Conservation (phyloP, 1,140 invertebrate genomes). For the Elymnias hypermnestra region DNA sequence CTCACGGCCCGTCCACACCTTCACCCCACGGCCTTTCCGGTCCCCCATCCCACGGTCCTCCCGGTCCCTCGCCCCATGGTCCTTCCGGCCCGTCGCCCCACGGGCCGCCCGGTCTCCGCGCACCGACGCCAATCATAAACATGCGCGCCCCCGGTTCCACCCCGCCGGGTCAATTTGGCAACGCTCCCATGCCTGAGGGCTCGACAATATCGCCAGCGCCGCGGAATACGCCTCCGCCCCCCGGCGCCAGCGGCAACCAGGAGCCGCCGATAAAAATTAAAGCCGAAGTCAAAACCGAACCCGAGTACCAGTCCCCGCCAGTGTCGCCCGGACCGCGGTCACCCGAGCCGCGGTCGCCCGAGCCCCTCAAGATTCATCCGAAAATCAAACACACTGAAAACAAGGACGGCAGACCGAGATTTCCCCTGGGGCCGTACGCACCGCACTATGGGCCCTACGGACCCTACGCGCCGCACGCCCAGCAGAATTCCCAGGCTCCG, state of each 20-base stretch:
- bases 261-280: slow-evolving; percentile 49
- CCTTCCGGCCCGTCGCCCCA: no score
- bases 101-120: slow-evolving; percentile 11
- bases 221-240: slow-evolving; percentile 9
- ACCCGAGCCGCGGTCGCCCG: slow-evolving; percentile 35
- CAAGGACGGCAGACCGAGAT: slow-evolving; percentile 49
- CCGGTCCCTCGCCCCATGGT: no score
- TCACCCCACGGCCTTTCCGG: no score
- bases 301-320: slow-evolving; percentile 46
- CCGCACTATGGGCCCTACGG: slow-evolving; percentile 67
- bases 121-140: slow-evolving; percentile 4
- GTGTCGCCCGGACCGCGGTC: no score
- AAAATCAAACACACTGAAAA: slow-evolving; percentile 67
- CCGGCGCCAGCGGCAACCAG: slow-evolving; percentile 6
- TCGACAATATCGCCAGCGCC: slow-evolving; percentile 6
- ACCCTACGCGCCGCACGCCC: slow-evolving; percentile 49
- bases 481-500: slow-evolving; percentile 7
- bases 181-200: slow-evolving; percentile 1
- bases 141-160: slow-evolving; percentile 2
- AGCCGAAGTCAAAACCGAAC: slow-evolving; percentile 58
- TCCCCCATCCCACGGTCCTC: no score
- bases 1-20: no score
- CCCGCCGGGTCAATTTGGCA: no score
- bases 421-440: slow-evolving; percentile 64
- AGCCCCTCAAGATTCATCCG: slow-evolving; percentile 43